These are phyloP conservation scores for Phthorimaea operculella DNA, from an alignment of 1,140 invertebrate species.

Conservation along the genomic window DNA sequence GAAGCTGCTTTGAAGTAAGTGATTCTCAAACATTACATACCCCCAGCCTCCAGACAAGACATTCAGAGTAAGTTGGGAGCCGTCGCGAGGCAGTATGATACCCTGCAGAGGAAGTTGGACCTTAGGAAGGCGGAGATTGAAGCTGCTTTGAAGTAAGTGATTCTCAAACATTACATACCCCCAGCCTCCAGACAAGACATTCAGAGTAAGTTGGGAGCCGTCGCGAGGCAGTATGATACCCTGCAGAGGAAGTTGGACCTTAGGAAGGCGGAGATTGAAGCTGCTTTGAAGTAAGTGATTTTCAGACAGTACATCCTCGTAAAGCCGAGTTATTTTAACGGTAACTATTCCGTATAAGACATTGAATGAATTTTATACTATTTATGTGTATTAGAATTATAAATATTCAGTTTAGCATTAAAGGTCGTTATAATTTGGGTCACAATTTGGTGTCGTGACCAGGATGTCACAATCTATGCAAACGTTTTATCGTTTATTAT, in stretches of 20 bases:
- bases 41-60: conserved; percentile 85
- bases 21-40: neutral
- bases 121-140: conserved; percentile 91
- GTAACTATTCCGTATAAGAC: neutral
- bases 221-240: conserved; percentile 85
- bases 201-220: conserved; percentile 84
- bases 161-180: conserved; percentile 3
- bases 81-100: conserved; percentile 85
- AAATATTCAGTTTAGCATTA: no score
- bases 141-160: conserved; percentile 72
- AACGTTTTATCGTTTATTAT: no score
- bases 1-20: conserved; percentile 78
- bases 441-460: no score
- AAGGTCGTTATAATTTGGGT: no score
- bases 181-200: conserved; percentile 90
- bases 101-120: conserved; percentile 89
- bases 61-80: conserved; percentile 88
- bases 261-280: conserved; percentile 90
- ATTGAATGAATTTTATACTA: no score
- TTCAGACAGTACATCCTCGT: neutral
- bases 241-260: conserved; percentile 91
- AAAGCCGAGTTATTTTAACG: neutral
- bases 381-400: no score
- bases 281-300: conserved; percentile 70
- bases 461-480: no score